phyloP scores from a whole-genome alignment of 2,797 vertebrate species.

The Rhadinocentrus ornatus region DNA sequence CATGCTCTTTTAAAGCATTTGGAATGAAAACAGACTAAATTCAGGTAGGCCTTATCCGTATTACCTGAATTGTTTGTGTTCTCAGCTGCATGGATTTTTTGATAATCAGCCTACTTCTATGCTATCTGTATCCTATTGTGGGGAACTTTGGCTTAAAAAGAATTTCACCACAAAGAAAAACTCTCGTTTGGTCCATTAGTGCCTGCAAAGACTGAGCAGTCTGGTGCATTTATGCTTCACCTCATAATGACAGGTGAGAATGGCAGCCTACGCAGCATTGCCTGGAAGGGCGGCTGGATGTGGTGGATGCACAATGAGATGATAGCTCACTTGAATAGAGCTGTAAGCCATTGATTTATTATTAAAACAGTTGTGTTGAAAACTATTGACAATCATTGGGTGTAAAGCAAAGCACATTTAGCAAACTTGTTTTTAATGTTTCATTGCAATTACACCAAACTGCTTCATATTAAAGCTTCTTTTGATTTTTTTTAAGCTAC shows the following conservation, averaged over 20 bases:
- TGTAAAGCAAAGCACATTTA: not conserved
- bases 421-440: constrained; percentile 9
- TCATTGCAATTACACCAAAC: constrained; percentile 13
- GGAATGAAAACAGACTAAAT: constrained; percentile 20
- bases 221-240: constrained; percentile 30
- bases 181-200: constrained; percentile 59
- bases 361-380: constrained; percentile 24
- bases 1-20: not conserved
- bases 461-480: not conserved
- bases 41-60: constrained; percentile 15
- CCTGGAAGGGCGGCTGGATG: constrained; percentile 25
- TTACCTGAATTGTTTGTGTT: constrained; percentile 16
- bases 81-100: not conserved
- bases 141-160: constrained; percentile 51
- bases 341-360: constrained; percentile 15
- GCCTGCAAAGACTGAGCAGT: constrained; percentile 19
- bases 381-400: constrained; percentile 18
- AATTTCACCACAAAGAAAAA: constrained; percentile 58
- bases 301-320: constrained; percentile 20
- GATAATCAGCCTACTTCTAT: constrained; percentile 29
- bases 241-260: constrained; percentile 44
- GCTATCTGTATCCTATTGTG: constrained; percentile 31
- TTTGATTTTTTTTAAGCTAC: not conserved
- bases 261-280: constrained; percentile 30
- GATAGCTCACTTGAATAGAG: constrained; percentile 2